Percentiles rank a stretch among this genome's conserved stretches.
These are phyloP conservation scores for Psylliodes chrysocephalus DNA, from an alignment of 2,888 invertebrate genomes.

Conservation along the genomic window DNA sequence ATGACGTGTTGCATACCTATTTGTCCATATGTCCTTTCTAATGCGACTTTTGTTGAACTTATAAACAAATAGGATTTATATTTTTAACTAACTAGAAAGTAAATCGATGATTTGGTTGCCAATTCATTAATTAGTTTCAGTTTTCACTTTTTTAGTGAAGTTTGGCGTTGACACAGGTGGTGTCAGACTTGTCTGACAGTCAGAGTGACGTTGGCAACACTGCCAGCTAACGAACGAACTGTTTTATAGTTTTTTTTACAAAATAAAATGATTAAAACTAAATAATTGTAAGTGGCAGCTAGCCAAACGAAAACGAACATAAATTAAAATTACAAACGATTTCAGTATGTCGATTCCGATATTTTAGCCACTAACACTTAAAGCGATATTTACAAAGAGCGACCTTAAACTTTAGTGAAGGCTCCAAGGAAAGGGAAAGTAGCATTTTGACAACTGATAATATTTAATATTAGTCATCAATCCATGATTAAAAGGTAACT, in stretches of 20 bases:
- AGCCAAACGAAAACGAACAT: conserved; percentile 14
- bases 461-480: conserved; percentile 27
- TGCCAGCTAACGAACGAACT: not conserved
- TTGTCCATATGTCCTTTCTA: too few relatives aligned
- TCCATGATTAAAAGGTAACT: conserved; percentile 16
- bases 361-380: not conserved
- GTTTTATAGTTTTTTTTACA: conserved; percentile 9
- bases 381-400: not conserved
- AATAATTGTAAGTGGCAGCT: conserved; percentile 19
- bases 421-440: conserved; percentile 18
- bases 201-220: too few relatives aligned
- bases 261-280: not conserved
- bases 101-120: too few relatives aligned
- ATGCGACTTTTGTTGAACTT: too few relatives aligned
- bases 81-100: too few relatives aligned
- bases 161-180: too few relatives aligned
- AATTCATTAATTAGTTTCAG: too few relatives aligned
- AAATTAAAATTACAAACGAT: conserved; percentile 11
- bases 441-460: conserved; percentile 32
- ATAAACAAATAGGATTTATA: too few relatives aligned
- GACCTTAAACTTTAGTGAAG: conserved; percentile 9
- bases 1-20: too few relatives aligned
- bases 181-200: too few relatives aligned
- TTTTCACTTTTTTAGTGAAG: too few relatives aligned
- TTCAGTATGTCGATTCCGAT: not conserved